phyloP scores from a whole-genome alignment of 1,140 invertebrate genomes.

The Halictus rubicundus region DNA sequence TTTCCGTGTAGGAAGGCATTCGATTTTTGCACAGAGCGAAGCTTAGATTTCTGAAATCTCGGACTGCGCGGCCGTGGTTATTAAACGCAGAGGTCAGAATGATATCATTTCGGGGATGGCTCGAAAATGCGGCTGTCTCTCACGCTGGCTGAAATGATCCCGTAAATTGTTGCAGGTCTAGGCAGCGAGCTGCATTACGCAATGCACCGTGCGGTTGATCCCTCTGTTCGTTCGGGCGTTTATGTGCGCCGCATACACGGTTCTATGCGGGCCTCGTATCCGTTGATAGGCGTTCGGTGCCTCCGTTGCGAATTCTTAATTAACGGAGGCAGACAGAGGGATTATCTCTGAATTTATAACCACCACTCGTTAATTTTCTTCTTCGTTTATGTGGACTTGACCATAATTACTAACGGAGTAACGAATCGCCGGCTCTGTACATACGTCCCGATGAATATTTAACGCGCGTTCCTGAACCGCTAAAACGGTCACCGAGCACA shows the following conservation, averaged over 20 bases:
- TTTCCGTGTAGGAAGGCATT: too few species aligned
- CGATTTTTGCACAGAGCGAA: too few species aligned
- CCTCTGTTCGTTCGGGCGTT: neutral
- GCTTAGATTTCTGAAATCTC: too few species aligned
- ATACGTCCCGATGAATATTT: neutral
- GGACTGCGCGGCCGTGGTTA: too few species aligned
- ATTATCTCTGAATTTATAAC: neutral
- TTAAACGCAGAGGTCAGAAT: neutral
- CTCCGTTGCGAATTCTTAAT: slow-evolving; percentile 7
- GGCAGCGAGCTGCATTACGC: slow-evolving; percentile 2
- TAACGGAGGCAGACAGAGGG: neutral
- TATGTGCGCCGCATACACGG: too few species aligned
- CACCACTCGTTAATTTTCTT: neutral
- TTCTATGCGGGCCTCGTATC: neutral
- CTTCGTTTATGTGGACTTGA: too few species aligned
- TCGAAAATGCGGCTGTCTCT: neutral
- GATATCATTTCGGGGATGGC: slow-evolving; percentile 13
- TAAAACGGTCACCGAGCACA: too few species aligned
- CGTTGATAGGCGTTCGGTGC: slow-evolving; percentile 2
- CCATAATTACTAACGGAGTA: neutral
- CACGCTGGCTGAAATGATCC: neutral
- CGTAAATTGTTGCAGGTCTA: slow-evolving; percentile 15
- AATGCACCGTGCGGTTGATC: neutral
- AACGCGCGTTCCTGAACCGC: neutral
- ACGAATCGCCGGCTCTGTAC: too few species aligned